A percentile compares a stretch with the other conserved stretches of the same genome.
These are phyloP conservation scores for Megalops atlanticus DNA, from an alignment of 2,113 vertebrate species.

Conservation along the genomic window DNA sequence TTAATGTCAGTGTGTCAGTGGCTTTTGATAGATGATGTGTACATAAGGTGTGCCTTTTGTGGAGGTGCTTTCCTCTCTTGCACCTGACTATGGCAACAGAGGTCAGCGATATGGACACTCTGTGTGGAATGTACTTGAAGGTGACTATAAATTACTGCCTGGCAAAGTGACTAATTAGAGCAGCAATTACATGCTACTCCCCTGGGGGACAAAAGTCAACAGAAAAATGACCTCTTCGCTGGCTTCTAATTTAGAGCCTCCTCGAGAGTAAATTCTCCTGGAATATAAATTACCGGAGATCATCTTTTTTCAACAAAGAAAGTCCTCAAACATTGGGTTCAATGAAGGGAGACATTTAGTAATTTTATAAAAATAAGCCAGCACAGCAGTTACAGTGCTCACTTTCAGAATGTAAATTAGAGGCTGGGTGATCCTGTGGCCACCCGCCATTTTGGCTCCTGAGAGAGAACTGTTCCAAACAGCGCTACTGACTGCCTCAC, in stretches of 20 bases:
- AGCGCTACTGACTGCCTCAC: neutral
- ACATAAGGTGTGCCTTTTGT: neutral
- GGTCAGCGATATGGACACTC: neutral
- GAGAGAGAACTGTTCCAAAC: neutral
- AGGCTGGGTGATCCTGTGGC: neutral
- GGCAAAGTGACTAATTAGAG: slow-evolving; percentile 62
- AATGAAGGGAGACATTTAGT: neutral
- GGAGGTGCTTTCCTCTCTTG: neutral
- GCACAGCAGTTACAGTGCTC: neutral
- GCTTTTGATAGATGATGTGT: neutral
- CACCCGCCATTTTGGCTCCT: neutral
- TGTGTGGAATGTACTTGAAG: slow-evolving; percentile 53
- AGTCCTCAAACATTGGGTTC: neutral
- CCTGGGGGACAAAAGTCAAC: slow-evolving; percentile 59
- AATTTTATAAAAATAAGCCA: neutral
- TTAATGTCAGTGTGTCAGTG: too few relatives aligned
- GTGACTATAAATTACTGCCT: slow-evolving; percentile 64
- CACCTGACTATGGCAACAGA: neutral
- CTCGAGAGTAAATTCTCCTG: neutral
- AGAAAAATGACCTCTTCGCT: slow-evolving; percentile 59
- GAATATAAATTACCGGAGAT: neutral
- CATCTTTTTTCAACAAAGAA: neutral
- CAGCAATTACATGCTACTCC: slow-evolving; percentile 62
- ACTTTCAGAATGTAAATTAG: neutral
- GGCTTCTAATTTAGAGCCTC: slow-evolving; percentile 52